A percentile compares a stretch with the other conserved stretches of the same genome.
phyloP scores from a whole-genome alignment of 2,113 vertebrate genomes.

The Perca fluviatilis region DNA sequence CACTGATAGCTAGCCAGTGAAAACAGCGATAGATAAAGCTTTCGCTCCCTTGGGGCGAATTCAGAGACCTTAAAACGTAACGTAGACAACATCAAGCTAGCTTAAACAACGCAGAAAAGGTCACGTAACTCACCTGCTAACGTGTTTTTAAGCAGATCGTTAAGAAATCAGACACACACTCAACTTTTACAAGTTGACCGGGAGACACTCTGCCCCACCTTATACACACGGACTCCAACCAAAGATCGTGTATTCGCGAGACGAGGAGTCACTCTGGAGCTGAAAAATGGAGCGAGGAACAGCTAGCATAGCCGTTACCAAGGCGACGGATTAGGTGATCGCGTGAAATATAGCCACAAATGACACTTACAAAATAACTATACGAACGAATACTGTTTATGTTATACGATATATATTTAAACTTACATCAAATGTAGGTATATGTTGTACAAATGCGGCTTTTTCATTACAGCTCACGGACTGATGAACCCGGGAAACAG shows the following conservation, averaged over 20 bases:
- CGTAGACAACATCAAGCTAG: rapidly evolving
- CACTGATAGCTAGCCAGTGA: constrained; percentile 4
- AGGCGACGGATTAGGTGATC: neutral
- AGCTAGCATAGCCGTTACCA: neutral
- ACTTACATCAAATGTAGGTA: rapidly evolving
- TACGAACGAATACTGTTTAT: rapidly evolving
- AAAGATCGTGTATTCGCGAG: neutral
- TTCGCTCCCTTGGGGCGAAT: neutral
- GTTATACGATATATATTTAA: rapidly evolving
- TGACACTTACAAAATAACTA: rapidly evolving
- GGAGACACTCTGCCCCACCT: constrained; percentile 64
- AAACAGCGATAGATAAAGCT: constrained; percentile 6
- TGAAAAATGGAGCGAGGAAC: neutral
- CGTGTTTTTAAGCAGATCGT: neutral
- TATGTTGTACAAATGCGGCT: rapidly evolving
- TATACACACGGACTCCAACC: constrained; percentile 11
- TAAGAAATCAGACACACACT: neutral
- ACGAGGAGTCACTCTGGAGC: neutral
- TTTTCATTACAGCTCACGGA: neutral
- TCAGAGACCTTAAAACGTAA: neutral
- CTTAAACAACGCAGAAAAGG: rapidly evolving
- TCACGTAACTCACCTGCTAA: constrained; percentile 45
- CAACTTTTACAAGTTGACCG: constrained; percentile 61
- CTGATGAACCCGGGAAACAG: neutral
- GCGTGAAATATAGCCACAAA: neutral